phyloP scores from a whole-genome alignment of 1,140 invertebrate species.

The Sminthurides bifidus region DNA sequence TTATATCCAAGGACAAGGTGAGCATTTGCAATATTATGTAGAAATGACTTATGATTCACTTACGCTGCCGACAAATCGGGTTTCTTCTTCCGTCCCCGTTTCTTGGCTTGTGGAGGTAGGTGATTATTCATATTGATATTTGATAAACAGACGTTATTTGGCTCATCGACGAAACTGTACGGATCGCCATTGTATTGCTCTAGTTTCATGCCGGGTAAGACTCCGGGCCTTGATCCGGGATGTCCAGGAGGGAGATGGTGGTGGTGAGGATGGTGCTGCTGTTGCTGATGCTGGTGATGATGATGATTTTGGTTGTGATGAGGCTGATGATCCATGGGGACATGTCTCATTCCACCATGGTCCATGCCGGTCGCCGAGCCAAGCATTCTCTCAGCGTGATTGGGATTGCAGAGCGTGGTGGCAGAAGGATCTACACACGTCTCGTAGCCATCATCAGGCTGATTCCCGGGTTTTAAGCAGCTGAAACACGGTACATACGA shows the following conservation, averaged over 20 bases:
- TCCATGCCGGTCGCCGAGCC: constrained; percentile 3
- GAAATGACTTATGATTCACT: not conserved
- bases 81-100: constrained; percentile 69
- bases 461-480: constrained; percentile 20
- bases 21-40: too few species aligned
- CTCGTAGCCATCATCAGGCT: constrained; percentile 24
- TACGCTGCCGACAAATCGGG: constrained; percentile 35
- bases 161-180: constrained; percentile 70
- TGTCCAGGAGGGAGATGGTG: constrained; percentile 19
- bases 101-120: constrained; percentile 52
- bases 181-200: constrained; percentile 44
- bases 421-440: constrained; percentile 13
- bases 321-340: constrained; percentile 22
- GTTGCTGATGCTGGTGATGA: constrained; percentile 23
- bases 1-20: too few species aligned
- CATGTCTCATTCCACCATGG: constrained; percentile 9
- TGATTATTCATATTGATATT: constrained; percentile 33
- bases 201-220: constrained; percentile 9
- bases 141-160: constrained; percentile 38
- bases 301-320: constrained; percentile 30
- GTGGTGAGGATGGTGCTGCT: constrained; percentile 28
- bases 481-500: constrained; percentile 1
- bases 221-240: not conserved
- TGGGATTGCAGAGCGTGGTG: not conserved
- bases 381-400: constrained; percentile 13